Evolutionary conservation across 2,797 vertebrate genomes (phyloP).

Genomic region (Leptatherina wallacei): DNA sequence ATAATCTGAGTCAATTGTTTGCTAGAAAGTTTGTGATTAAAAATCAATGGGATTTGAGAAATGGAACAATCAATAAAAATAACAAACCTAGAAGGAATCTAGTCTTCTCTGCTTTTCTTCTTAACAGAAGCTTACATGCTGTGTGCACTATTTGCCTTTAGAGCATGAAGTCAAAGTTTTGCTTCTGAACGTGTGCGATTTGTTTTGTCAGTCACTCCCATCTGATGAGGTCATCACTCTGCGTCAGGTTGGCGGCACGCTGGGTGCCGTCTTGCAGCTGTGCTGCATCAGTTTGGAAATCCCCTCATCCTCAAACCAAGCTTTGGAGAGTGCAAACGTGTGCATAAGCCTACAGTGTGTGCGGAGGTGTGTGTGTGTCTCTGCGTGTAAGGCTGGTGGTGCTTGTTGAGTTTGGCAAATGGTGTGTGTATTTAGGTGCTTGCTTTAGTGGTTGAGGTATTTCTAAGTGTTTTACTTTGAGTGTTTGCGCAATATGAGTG

Average conservation of each 20-base stretch:
- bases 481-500: constrained; percentile 29
- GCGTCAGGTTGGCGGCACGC: constrained; percentile 60
- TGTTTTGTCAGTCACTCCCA: constrained; percentile 56
- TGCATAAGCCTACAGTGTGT: constrained; percentile 21
- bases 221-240: constrained; percentile 64
- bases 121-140: not conserved
- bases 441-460: constrained; percentile 50
- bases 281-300: constrained; percentile 72
- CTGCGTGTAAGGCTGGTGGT: constrained; percentile 26
- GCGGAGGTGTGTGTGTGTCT: constrained; percentile 4
- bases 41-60: not conserved
- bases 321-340: constrained; percentile 30
- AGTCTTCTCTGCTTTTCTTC: not conserved
- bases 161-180: constrained; percentile 19
- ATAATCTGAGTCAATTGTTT: not conserved
- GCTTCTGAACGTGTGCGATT: constrained; percentile 34
- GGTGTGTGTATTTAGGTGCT: constrained; percentile 71
- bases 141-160: not conserved
- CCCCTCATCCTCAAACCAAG: constrained; percentile 54
- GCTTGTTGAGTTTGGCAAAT: constrained; percentile 66
- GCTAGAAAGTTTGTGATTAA: too few relatives aligned
- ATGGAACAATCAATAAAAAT: not conserved
- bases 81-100: not conserved
- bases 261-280: constrained; percentile 66
- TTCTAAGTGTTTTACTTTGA: constrained; percentile 50